Evolutionary conservation across 1,140 invertebrate genomes (phyloP).

Genomic region (Stenopsyche tienmushanensis): DNA sequence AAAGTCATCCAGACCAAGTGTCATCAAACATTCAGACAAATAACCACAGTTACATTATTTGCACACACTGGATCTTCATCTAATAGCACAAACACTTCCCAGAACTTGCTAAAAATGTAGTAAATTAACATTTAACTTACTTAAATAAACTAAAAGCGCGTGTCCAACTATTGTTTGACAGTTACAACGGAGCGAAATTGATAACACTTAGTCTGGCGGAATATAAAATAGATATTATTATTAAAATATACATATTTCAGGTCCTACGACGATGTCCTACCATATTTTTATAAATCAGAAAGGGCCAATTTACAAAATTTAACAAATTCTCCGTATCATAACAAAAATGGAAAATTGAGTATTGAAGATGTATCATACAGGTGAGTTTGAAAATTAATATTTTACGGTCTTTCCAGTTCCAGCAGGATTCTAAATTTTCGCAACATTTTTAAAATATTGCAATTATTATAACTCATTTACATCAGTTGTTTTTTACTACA

Average conservation of each 20-base stretch:
- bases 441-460: not conserved
- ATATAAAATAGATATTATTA: no score
- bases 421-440: no score
- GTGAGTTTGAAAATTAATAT: slow-evolving; percentile 42
- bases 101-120: no score
- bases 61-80: no score
- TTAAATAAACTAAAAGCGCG: slow-evolving; percentile 1
- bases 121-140: not conserved
- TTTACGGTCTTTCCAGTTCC: no score
- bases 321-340: slow-evolving; percentile 57
- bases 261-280: slow-evolving; percentile 72
- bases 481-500: no score
- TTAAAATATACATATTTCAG: slow-evolving; percentile 39
- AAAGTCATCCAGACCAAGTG: not conserved
- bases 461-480: no score
- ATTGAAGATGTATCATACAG: slow-evolving; percentile 59
- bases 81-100: no score
- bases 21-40: not conserved
- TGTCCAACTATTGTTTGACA: no score
- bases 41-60: not conserved
- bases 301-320: slow-evolving; percentile 55
- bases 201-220: no score
- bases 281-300: slow-evolving; percentile 66
- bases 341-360: slow-evolving; percentile 56
- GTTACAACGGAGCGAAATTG: no score